A percentile compares a stretch with the other conserved stretches of the same genome.
Conservation (phyloP, 2,113 vertebrate genomes). For the Pangasianodon gigas region DNA sequence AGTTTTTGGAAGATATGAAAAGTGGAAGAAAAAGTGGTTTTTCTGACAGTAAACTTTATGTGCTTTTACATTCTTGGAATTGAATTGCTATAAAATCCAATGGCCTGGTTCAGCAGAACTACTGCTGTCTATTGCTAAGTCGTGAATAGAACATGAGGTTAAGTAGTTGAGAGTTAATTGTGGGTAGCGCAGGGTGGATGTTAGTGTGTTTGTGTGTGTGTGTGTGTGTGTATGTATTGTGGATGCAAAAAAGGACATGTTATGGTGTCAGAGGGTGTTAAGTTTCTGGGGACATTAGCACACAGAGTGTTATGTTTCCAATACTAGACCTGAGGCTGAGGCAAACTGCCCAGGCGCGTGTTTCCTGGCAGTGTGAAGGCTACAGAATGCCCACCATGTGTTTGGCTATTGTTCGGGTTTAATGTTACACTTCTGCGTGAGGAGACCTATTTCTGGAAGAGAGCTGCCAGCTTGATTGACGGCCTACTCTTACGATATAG, state of each 20-base stretch:
- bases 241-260: slow-evolving; percentile 10
- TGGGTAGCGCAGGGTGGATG: neutral
- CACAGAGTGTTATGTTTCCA: slow-evolving; percentile 65
- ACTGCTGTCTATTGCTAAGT: neutral
- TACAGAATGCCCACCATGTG: slow-evolving; percentile 66
- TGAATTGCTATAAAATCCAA: neutral
- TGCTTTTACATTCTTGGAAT: neutral
- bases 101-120: neutral
- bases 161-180: slow-evolving; percentile 12
- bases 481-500: neutral
- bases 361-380: slow-evolving; percentile 66
- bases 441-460: slow-evolving; percentile 72
- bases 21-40: slow-evolving; percentile 9
- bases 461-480: slow-evolving; percentile 64
- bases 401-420: slow-evolving; percentile 79
- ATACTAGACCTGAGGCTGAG: slow-evolving; percentile 42
- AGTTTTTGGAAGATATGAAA: slow-evolving; percentile 16
- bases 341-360: slow-evolving; percentile 59
- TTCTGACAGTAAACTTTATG: neutral
- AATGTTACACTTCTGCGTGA: slow-evolving; percentile 78
- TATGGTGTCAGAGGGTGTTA: slow-evolving; percentile 57
- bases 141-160: neutral
- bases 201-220: neutral
- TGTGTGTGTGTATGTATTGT: neutral
- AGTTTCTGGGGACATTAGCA: slow-evolving; percentile 63